Evolutionary conservation across 2,888 invertebrate species (phyloP).

Genomic region (Morpho helenor): DNA sequence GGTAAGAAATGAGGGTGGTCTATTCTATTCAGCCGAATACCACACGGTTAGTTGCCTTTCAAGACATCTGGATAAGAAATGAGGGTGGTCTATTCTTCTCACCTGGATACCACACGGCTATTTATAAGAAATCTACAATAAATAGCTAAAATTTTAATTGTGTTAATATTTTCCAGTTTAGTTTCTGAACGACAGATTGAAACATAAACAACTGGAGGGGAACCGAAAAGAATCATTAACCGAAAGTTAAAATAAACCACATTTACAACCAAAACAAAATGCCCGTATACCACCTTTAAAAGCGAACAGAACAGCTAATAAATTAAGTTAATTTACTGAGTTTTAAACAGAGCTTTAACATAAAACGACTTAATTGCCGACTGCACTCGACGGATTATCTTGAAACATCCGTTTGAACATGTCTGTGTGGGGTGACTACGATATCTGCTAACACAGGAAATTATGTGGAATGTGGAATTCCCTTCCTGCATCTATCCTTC

Average conservation of each 20-base stretch:
- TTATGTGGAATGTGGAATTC: too few species aligned
- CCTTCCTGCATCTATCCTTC: too few species aligned
- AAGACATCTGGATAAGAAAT: too few species aligned
- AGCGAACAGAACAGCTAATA: slow-evolving; percentile 28
- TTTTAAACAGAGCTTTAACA: slow-evolving; percentile 44
- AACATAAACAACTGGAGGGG: neutral
- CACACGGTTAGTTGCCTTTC: too few species aligned
- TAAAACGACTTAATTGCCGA: slow-evolving; percentile 48
- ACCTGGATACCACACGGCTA: too few species aligned
- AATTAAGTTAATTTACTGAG: slow-evolving; percentile 41
- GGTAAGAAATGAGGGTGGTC: too few species aligned
- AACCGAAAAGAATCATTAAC: neutral
- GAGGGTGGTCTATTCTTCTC: too few species aligned
- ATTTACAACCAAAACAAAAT: neutral
- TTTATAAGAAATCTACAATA: too few species aligned
- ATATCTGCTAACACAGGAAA: neutral
- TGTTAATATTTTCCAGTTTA: too few species aligned
- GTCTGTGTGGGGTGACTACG: slow-evolving; percentile 27
- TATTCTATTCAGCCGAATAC: too few species aligned
- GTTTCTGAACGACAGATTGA: too few species aligned
- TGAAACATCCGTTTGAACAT: slow-evolving; percentile 42
- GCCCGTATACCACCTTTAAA: slow-evolving; percentile 2
- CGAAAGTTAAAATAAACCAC: neutral
- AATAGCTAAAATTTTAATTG: too few species aligned
- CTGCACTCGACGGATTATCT: slow-evolving; percentile 38